Percentiles rank a stretch among this genome's conserved stretches.
These are phyloP conservation scores for Esox niger DNA, from an alignment of 2,113 vertebrate genomes.

Conservation along the genomic window DNA sequence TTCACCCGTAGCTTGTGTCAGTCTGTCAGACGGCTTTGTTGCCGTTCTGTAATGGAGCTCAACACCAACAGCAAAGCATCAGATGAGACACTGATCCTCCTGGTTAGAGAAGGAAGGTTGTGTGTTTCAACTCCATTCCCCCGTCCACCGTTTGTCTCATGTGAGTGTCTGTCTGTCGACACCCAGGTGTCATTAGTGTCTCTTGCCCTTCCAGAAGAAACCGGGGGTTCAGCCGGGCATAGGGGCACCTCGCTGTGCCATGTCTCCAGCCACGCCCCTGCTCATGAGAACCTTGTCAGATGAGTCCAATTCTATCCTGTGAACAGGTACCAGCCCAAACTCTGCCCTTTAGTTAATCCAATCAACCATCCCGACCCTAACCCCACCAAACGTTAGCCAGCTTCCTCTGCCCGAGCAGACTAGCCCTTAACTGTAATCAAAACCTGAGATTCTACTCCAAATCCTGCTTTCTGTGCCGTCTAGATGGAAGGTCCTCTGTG, in stretches of 20 bases:
- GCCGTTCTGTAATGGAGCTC: too few species aligned
- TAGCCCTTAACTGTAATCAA: slow-evolving; percentile 36
- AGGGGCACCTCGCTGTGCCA: slow-evolving; percentile 77
- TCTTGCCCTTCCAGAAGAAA: slow-evolving; percentile 86
- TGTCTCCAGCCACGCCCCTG: slow-evolving; percentile 90
- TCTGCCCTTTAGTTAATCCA: slow-evolving; percentile 42
- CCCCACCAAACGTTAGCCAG: background rate
- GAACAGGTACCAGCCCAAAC: slow-evolving; percentile 86
- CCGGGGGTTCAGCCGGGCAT: slow-evolving; percentile 75
- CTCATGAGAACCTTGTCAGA: slow-evolving; percentile 99
- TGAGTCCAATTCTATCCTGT: slow-evolving; percentile 90
- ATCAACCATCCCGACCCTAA: slow-evolving; percentile 49
- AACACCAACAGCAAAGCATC: too few species aligned
- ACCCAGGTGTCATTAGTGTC: slow-evolving; percentile 68
- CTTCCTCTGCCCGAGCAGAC: slow-evolving; percentile 11
- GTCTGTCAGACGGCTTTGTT: too few species aligned
- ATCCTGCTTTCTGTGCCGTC: background rate
- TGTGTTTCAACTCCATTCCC: slow-evolving; percentile 13
- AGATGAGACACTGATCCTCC: too few species aligned
- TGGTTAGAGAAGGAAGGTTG: background rate
- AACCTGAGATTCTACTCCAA: slow-evolving; percentile 11
- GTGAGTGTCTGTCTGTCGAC: slow-evolving; percentile 35
- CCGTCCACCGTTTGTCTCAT: slow-evolving; percentile 31
- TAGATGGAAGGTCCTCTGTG: background rate
- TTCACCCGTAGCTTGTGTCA: background rate